A percentile compares a stretch with the other conserved stretches of the same genome.
Evolutionary conservation across 2,113 vertebrate genomes (phyloP).

Genomic region (Podarcis raffonei): DNA sequence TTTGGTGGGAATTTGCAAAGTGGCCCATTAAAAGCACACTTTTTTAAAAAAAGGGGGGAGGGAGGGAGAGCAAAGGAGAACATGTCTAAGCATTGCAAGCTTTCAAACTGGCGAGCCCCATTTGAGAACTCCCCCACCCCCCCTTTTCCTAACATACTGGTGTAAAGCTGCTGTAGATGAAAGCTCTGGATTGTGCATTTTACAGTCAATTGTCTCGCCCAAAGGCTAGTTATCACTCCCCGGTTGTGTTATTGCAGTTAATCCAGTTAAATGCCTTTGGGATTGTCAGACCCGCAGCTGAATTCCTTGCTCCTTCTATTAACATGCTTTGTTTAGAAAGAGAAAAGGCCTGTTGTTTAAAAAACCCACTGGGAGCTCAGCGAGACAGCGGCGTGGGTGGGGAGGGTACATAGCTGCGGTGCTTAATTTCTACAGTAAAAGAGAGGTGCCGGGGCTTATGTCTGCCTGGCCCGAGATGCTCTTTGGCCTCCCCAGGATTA

Average conservation of each 20-base stretch:
- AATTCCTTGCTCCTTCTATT: conserved; percentile 70
- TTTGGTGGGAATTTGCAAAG: conserved; percentile 73
- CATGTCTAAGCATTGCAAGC: conserved; percentile 68
- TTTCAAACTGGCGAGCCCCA: conserved; percentile 60
- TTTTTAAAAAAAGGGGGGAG: conserved; percentile 40
- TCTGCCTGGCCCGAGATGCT: neutral
- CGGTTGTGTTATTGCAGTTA: conserved; percentile 72
- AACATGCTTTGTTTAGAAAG: conserved; percentile 61
- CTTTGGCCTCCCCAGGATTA: neutral
- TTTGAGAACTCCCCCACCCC: conserved; percentile 23
- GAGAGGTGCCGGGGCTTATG: neutral
- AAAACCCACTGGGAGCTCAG: conserved; percentile 64
- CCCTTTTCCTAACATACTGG: conserved; percentile 69
- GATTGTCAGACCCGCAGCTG: conserved; percentile 69
- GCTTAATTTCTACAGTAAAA: neutral
- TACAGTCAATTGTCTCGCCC: conserved; percentile 72
- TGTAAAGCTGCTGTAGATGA: conserved; percentile 68
- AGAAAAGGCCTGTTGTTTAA: conserved; percentile 66
- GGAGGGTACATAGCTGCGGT: neutral
- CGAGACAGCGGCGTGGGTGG: conserved; percentile 47
- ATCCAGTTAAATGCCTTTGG: conserved; percentile 76
- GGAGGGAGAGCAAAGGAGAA: neutral
- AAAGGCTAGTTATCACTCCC: conserved; percentile 66
- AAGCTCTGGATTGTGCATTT: conserved; percentile 71
- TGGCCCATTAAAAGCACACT: conserved; percentile 71